Percentiles rank a stretch among this genome's conserved stretches.
Conservation (phyloP, 2,888 invertebrate genomes). For the Colostygia pectinataria region DNA sequence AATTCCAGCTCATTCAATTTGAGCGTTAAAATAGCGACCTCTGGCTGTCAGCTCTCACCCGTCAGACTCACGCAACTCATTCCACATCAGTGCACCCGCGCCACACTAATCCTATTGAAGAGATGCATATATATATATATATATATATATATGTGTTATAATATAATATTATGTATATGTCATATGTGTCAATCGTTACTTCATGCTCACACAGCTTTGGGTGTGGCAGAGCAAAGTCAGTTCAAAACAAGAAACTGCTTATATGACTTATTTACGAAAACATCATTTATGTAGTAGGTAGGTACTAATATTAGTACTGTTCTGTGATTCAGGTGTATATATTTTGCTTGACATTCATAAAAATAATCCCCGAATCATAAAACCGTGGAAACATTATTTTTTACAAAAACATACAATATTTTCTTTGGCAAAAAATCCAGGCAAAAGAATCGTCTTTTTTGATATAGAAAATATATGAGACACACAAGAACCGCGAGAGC, state of each 20-base stretch:
- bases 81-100: too few relatives aligned
- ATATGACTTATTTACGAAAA: neutral
- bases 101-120: too few relatives aligned
- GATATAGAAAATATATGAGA: slow-evolving; percentile 1
- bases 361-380: slow-evolving; percentile 14
- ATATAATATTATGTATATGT: too few relatives aligned
- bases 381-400: slow-evolving; percentile 15
- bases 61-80: too few relatives aligned
- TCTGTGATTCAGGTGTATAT: neutral
- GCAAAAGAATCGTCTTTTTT: slow-evolving; percentile 11
- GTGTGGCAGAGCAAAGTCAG: too few relatives aligned
- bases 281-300: neutral
- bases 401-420: slow-evolving; percentile 20
- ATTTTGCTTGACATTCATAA: slow-evolving; percentile 11
- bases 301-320: neutral
- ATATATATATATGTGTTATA: too few relatives aligned
- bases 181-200: too few relatives aligned
- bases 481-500: neutral
- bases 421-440: neutral
- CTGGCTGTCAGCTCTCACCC: too few relatives aligned
- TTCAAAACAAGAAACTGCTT: neutral
- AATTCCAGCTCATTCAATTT: too few relatives aligned
- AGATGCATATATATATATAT: too few relatives aligned
- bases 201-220: too few relatives aligned
- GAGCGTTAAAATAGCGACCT: too few relatives aligned